Percentiles rank a stretch among this genome's conserved stretches.
Conservation (phyloP, 2,888 invertebrate genomes). For the Hirtodrosophila trivittata region DNA sequence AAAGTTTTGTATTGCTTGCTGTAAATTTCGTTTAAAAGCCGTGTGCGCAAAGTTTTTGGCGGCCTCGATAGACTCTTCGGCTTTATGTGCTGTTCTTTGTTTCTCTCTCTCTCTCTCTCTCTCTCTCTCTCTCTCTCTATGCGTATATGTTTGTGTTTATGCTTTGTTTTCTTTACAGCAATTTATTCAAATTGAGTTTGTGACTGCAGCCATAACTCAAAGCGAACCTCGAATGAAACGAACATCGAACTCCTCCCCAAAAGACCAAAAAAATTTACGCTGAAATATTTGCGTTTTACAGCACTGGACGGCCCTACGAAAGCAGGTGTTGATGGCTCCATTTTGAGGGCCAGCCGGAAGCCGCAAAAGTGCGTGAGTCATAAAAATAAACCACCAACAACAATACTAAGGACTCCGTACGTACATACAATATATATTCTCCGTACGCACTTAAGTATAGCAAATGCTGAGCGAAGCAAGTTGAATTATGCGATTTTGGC, state of each 20-base stretch:
- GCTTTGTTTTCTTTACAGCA: conserved; percentile 63
- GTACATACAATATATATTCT: conserved; percentile 12
- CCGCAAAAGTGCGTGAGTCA: conserved; percentile 78
- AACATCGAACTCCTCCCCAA: conserved; percentile 1
- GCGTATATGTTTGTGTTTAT: conserved; percentile 26
- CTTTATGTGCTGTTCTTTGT: conserved; percentile 56
- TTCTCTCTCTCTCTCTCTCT: conserved; percentile 11
- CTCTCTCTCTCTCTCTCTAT: conserved; percentile 3
- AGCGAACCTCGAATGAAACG: conserved; percentile 48
- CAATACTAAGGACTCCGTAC: conserved; percentile 11
- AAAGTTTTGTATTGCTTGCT: conserved; percentile 57
- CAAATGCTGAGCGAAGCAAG: conserved; percentile 46
- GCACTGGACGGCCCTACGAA: conserved; percentile 43
- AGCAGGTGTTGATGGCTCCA: conserved; percentile 77
- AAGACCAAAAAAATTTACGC: conserved; percentile 8
- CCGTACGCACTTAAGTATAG: conserved; percentile 5
- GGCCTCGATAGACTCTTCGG: conserved; percentile 62
- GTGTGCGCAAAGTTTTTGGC: conserved; percentile 60
- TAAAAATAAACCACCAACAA: conserved; percentile 67
- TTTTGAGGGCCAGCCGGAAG: conserved; percentile 77
- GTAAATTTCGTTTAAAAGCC: conserved; percentile 74
- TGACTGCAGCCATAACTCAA: conserved; percentile 77
- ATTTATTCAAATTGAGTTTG: conserved; percentile 79
- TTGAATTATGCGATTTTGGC: conserved; percentile 75
- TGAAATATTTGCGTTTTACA: conserved; percentile 41